Conservation (phyloP, 2,113 vertebrate species). For the crab-eating macaque (Macaca fascicularis) region DNA sequence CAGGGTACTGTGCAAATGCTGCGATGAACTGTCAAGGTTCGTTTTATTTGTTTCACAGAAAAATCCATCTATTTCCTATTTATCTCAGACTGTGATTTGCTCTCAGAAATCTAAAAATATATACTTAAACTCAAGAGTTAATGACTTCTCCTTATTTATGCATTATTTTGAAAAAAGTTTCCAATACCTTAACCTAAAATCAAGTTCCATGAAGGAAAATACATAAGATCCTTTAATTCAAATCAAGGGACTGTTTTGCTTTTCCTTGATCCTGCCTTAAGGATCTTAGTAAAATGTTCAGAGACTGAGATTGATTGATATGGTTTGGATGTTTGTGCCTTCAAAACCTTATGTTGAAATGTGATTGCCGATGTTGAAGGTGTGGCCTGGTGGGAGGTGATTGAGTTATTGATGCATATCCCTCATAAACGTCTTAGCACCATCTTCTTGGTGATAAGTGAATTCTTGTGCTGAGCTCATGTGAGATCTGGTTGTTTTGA, state of each 20-base stretch:
- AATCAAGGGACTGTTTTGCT: neutral
- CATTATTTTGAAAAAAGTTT: neutral
- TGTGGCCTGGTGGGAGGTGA: too few relatives aligned
- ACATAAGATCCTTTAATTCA: neutral
- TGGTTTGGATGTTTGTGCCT: too few relatives aligned
- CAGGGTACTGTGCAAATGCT: accelerated
- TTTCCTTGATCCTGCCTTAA: neutral
- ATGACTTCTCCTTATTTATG: neutral
- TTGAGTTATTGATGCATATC: too few relatives aligned
- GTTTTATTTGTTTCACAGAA: neutral
- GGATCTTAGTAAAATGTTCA: neutral
- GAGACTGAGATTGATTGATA: neutral
- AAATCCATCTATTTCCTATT: neutral
- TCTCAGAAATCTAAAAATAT: neutral
- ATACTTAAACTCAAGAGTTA: neutral
- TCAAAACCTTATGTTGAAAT: too few relatives aligned
- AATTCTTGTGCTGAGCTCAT: too few relatives aligned
- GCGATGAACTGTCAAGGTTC: neutral
- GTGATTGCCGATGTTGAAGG: too few relatives aligned
- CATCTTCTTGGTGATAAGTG: too few relatives aligned
- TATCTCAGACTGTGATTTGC: neutral
- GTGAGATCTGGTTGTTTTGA: too few relatives aligned
- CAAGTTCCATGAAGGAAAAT: neutral
- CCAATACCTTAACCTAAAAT: neutral
- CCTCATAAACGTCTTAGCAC: too few relatives aligned